A percentile compares a stretch with the other conserved stretches of the same genome.
These are phyloP conservation scores for Todiramphus chloris DNA, from an alignment of 2,113 vertebrate species.

Conservation along the genomic window DNA sequence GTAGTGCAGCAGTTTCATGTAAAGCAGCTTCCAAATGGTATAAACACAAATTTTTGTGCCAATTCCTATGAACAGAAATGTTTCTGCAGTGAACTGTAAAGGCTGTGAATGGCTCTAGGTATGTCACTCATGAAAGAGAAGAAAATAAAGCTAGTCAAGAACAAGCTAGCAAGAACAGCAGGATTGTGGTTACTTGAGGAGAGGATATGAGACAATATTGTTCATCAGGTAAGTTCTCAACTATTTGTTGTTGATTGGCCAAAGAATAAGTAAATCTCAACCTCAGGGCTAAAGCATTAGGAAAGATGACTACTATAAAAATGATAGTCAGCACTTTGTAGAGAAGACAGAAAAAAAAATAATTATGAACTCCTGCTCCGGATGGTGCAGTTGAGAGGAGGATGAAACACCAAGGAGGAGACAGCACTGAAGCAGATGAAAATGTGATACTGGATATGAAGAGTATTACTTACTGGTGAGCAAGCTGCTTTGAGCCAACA, in stretches of 20 bases:
- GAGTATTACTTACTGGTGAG: fast-evolving
- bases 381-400: neutral
- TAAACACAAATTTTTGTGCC: neutral
- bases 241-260: neutral
- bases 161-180: neutral
- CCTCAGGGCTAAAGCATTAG: neutral
- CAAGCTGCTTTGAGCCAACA: neutral
- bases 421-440: neutral
- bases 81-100: neutral
- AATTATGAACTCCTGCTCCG: neutral
- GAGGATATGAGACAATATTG: neutral
- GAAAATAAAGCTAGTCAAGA: neutral
- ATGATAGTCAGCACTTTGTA: neutral
- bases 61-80: neutral
- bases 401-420: neutral
- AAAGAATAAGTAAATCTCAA: neutral
- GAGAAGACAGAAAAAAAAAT: neutral
- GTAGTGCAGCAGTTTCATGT: neutral
- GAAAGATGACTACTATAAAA: neutral
- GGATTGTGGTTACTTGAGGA: neutral
- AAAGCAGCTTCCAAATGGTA: neutral
- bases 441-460: neutral
- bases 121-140: neutral
- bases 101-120: neutral
- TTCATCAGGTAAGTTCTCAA: neutral